Evolutionary conservation across 2,113 vertebrate species (phyloP).

Genomic region (Muscicapa adusta): DNA sequence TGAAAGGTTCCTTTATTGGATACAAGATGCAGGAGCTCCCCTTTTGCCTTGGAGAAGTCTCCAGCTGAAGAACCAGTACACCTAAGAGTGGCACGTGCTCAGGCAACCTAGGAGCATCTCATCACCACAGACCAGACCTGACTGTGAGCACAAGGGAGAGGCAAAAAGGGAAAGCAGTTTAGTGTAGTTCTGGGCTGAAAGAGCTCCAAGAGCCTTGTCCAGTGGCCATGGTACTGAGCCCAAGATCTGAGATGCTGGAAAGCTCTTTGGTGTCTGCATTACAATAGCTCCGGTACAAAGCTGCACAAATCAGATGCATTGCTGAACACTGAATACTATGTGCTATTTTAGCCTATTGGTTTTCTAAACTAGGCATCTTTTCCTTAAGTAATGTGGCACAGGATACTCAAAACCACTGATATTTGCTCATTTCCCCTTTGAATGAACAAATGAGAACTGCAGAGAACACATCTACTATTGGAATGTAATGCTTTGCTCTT

Average conservation of each 20-base stretch:
- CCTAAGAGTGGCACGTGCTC: neutral
- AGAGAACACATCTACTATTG: neutral
- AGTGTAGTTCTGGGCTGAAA: neutral
- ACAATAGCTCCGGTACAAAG: neutral
- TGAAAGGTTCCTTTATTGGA: neutral
- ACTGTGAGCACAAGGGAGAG: neutral
- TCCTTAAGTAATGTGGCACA: neutral
- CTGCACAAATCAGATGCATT: neutral
- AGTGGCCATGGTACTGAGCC: neutral
- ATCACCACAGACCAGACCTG: neutral
- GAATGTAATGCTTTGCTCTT: neutral
- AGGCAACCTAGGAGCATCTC: neutral
- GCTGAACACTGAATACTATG: neutral
- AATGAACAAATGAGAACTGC: neutral
- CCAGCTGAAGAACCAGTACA: slow-evolving; percentile 14
- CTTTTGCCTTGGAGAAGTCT: slow-evolving; percentile 17
- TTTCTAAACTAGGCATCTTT: neutral
- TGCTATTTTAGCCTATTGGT: neutral
- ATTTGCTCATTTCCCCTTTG: neutral
- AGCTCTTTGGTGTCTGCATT: neutral
- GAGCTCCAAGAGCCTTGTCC: neutral
- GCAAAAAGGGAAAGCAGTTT: neutral
- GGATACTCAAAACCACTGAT: neutral
- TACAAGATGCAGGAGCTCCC: neutral
- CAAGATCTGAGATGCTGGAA: neutral